Conservation (phyloP, 2,113 vertebrate species). For the Odobenus rosmarus region DNA sequence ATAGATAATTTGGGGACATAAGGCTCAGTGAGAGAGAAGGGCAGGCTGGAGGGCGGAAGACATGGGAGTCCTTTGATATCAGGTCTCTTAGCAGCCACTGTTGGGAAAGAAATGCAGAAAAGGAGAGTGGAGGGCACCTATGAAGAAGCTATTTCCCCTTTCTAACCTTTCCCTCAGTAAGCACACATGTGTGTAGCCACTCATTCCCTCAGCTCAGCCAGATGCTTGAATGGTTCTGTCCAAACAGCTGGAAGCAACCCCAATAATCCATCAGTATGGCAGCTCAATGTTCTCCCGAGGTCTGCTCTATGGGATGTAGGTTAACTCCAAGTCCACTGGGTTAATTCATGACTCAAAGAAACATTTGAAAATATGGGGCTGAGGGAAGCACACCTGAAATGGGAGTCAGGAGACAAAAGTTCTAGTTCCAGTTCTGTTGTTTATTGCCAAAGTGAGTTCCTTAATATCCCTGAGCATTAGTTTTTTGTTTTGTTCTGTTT, state of each 20-base stretch:
- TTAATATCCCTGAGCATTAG: not conserved
- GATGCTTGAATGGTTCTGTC: not conserved
- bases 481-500: not conserved
- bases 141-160: not conserved
- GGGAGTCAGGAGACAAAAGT: not conserved
- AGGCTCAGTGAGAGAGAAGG: not conserved
- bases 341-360: conserved; percentile 1
- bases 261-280: not conserved
- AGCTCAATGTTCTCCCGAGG: not conserved
- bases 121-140: not conserved
- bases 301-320: not conserved
- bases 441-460: conserved; percentile 26
- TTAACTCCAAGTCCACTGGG: not conserved
- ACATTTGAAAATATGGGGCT: not conserved
- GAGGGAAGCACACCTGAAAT: conserved; percentile 18
- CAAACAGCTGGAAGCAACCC: conserved; percentile 34
- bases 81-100: not conserved
- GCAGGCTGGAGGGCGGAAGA: not conserved
- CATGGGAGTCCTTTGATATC: not conserved
- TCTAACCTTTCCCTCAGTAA: not conserved
- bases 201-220: not conserved
- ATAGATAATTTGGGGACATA: not conserved
- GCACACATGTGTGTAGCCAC: not conserved
- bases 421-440: not conserved
- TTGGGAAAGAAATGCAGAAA: not conserved